Percentiles rank a stretch among this genome's conserved stretches.
These are phyloP conservation scores for Holotrichia oblita DNA, from an alignment of 1,140 invertebrate species.

Conservation along the genomic window DNA sequence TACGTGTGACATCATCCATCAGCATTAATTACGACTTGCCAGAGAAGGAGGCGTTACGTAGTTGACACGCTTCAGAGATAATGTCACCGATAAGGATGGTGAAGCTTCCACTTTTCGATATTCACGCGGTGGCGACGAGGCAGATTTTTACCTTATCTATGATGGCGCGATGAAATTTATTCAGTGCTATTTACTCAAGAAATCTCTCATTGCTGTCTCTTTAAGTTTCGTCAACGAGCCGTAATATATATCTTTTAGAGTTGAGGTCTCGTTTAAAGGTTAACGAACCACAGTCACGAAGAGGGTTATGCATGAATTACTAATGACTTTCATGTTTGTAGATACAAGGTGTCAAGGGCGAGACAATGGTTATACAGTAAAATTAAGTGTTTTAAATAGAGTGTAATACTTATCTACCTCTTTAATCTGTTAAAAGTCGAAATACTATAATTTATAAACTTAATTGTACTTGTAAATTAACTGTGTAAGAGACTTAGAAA, in stretches of 20 bases:
- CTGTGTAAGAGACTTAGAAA: no score
- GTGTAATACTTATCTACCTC: not conserved
- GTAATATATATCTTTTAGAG: not conserved
- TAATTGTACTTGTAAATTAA: no score
- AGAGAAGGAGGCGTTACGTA: not conserved
- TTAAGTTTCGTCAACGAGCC: not conserved
- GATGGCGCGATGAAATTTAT: not conserved
- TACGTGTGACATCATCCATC: slow-evolving; percentile 21
- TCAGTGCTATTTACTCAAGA: not conserved
- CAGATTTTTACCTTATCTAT: slow-evolving; percentile 5
- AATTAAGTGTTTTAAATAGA: not conserved
- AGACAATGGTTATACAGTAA: not conserved
- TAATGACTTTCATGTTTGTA: not conserved
- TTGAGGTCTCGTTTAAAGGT: not conserved
- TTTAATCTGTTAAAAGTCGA: no score
- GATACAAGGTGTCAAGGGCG: not conserved
- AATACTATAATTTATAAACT: no score
- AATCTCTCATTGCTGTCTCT: not conserved
- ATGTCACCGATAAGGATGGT: not conserved
- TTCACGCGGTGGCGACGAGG: not conserved
- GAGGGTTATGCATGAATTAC: not conserved
- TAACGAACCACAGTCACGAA: not conserved
- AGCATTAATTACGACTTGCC: slow-evolving; percentile 31
- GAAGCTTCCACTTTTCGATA: not conserved
- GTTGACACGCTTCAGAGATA: slow-evolving; percentile 10